These are phyloP conservation scores for Macrocentrus cingulum DNA, from an alignment of 1,140 invertebrate genomes.

Conservation along the genomic window DNA sequence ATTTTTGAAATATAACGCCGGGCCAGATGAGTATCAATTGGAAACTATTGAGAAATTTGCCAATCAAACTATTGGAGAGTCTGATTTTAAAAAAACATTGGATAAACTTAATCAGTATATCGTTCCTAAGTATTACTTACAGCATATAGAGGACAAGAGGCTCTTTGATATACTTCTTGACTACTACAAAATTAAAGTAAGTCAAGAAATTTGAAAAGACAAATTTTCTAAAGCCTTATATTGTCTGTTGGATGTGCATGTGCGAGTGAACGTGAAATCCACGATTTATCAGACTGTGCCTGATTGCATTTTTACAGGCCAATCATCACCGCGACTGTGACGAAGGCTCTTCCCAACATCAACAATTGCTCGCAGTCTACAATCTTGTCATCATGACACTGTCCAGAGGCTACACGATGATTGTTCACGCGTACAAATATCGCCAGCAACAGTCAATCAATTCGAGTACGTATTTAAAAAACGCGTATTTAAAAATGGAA, in stretches of 20 bases:
- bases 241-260: no score
- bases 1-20: not conserved
- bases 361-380: conserved; percentile 3
- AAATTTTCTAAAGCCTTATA: no score
- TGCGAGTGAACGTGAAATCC: no score
- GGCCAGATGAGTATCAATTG: no score
- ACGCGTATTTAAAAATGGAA: not conserved
- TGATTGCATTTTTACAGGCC: not conserved
- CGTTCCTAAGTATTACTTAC: no score
- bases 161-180: conserved; percentile 2
- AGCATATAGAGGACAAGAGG: no score
- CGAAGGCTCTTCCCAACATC: not conserved
- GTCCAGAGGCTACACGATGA: not conserved
- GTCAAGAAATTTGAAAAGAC: not conserved
- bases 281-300: no score
- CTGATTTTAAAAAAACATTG: no score
- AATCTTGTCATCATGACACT: not conserved
- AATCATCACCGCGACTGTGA: not conserved
- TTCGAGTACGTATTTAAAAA: not conserved
- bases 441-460: not conserved
- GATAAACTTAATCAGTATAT: no score
- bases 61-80: no score
- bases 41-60: no score
- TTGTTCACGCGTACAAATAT: conserved; percentile 6
- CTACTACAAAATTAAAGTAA: not conserved